Conservation (phyloP, 2,113 vertebrate genomes). For the Chrysochloris asiatica region DNA sequence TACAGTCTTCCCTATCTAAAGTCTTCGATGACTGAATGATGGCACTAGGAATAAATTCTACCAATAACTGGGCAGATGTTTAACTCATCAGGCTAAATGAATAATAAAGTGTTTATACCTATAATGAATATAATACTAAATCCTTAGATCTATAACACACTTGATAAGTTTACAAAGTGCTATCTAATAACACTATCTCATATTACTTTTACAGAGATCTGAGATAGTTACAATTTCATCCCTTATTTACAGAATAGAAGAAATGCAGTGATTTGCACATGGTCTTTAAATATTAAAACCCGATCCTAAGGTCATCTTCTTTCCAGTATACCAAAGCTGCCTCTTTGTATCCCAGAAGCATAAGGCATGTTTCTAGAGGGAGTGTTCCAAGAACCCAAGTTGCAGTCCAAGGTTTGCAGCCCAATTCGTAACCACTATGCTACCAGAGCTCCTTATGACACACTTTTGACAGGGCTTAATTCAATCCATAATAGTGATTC, state of each 20-base stretch:
- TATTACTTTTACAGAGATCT: neutral
- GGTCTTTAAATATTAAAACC: slow-evolving; percentile 1
- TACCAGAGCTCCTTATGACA: no score
- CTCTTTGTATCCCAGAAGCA: neutral
- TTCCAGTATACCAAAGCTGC: neutral
- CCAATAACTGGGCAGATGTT: neutral
- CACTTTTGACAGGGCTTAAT: neutral
- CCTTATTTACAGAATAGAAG: neutral
- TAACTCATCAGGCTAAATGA: slow-evolving; percentile 40
- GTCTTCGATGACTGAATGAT: slow-evolving; percentile 34
- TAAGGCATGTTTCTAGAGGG: slow-evolving; percentile 1
- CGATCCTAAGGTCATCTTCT: slow-evolving; percentile 16
- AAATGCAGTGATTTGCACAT: neutral
- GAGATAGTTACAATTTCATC: neutral
- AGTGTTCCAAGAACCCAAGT: neutral
- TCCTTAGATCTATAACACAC: neutral
- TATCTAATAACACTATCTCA: slow-evolving; percentile 2
- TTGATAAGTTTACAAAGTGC: neutral
- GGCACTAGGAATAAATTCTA: slow-evolving; percentile 5
- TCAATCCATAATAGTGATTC: neutral
- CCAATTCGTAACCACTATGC: no score
- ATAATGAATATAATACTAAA: slow-evolving; percentile 32
- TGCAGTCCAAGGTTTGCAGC: no score
- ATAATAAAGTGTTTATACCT: neutral
- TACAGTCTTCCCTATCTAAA: neutral